Evolutionary conservation across 1,140 invertebrate genomes (phyloP).

Genomic region (Aradophagus sp.): DNA sequence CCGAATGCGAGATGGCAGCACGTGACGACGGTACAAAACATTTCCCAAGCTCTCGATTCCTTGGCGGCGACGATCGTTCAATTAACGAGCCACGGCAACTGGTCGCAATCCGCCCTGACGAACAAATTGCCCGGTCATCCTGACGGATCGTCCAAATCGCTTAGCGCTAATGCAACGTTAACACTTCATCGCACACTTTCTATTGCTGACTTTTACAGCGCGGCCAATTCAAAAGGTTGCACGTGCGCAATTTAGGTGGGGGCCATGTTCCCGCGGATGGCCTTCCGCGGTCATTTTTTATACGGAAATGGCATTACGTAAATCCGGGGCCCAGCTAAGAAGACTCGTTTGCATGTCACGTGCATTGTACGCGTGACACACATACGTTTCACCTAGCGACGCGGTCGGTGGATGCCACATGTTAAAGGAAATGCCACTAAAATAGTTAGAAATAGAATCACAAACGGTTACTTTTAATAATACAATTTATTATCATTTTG

Average conservation of each 20-base stretch:
- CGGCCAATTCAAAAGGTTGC: constrained; percentile 36
- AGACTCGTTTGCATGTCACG: too few species aligned
- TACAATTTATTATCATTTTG: too few species aligned
- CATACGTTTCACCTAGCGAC: too few species aligned
- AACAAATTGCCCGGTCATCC: constrained; percentile 45
- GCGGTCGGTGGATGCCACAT: too few species aligned
- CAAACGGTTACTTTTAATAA: too few species aligned
- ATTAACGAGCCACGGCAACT: constrained; percentile 46
- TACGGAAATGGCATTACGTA: constrained; percentile 25
- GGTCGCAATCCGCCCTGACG: constrained; percentile 2
- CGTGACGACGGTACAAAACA: too few species aligned
- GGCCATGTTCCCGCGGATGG: constrained; percentile 24
- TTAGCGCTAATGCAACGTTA: constrained; percentile 46
- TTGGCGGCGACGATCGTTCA: constrained; percentile 60
- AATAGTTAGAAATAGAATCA: too few species aligned
- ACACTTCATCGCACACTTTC: constrained; percentile 42
- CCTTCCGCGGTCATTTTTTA: constrained; percentile 35
- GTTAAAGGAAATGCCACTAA: too few species aligned
- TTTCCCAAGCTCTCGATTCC: background rate
- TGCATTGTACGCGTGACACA: too few species aligned
- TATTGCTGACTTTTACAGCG: constrained; percentile 38
- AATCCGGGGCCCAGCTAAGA: too few species aligned
- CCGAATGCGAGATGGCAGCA: too few species aligned
- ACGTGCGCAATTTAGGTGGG: constrained; percentile 35
- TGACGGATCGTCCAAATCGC: constrained; percentile 40